Base-by-base conservation (phyloP, 2,797 vertebrate genomes). In the Enteromius anoplus region DNA sequence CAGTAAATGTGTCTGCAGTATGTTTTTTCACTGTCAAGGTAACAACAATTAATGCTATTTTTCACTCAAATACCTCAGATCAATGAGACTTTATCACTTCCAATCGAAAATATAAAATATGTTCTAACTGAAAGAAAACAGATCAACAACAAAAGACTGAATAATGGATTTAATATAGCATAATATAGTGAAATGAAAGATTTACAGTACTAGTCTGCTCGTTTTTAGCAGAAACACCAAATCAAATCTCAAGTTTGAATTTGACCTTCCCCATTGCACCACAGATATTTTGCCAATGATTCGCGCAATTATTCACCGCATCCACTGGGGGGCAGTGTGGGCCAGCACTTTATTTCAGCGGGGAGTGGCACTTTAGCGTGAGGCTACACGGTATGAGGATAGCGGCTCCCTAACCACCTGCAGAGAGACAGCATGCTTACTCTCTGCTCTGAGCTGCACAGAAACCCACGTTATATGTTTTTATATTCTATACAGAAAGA, bases 271-370 rank as follows among this genome's bases (percentile, higher is more conserved):
- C 53, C 34, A 34, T 23, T 47, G 12, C 23, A 34, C 12, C 29
- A 26, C 72, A 11, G 15, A 15, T 42, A 10, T 45, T 45, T 19
- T n/a, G 3, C 45, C 40, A 76, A 23, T 78, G 32, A 12, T 26
- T 75, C 34, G 76, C 11, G 75, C 82, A 87, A n/a, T 87, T 80
- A 23, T 75, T 60, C 9, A 32, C 3, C 17, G 2, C 66, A 32
- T 76, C 85, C 88, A 87, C 88, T 75, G 62, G 86, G 81, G 75
- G 88, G 81, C 88, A 85, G 76, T 87, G 79, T 86, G 65, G 60
- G 32, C 53, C 76, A 71, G 45, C 76, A 23, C 14, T 75, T 68
- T 12, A 34, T 26, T 64, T 10, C 3, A 47, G 14, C 68, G 47
- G 32, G 80, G 80, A 72, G 86, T 85, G 81, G 86, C 64, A 45